Percentiles rank a stretch among this genome's conserved stretches.
These are phyloP conservation scores for Philopotamus ludificatus DNA, from an alignment of 1,140 invertebrate genomes.

Conservation along the genomic window DNA sequence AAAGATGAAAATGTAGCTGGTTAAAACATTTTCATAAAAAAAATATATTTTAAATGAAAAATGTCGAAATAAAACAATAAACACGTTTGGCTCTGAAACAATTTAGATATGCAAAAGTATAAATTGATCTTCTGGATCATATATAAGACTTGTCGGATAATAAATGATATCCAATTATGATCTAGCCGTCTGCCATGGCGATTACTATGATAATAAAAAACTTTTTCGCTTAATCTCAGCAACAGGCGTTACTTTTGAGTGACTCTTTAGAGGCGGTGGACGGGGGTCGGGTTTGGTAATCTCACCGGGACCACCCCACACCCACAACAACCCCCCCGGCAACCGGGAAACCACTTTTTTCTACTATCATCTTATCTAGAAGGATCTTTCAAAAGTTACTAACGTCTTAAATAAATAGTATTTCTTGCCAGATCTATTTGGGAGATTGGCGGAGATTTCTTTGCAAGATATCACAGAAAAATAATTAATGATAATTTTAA, in stretches of 20 bases:
- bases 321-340: slow-evolving; percentile 2
- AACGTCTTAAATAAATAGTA: slow-evolving; percentile 37
- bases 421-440: slow-evolving; percentile 32
- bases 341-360: slow-evolving; percentile 37
- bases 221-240: slow-evolving; percentile 27
- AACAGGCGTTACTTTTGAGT: slow-evolving; percentile 29
- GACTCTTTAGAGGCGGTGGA: slow-evolving; percentile 6
- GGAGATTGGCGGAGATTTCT: no score
- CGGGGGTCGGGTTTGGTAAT: neutral
- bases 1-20: neutral
- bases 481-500: slow-evolving; percentile 22
- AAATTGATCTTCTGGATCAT: no score
- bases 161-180: slow-evolving; percentile 3
- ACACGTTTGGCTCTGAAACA: no score
- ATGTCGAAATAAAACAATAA: neutral
- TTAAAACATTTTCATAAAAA: neutral
- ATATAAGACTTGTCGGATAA: neutral
- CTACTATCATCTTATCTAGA: slow-evolving; percentile 30
- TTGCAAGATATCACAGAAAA: slow-evolving; percentile 33
- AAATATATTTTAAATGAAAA: neutral
- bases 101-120: no score
- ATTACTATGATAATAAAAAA: slow-evolving; percentile 21
- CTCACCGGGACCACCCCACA: neutral
- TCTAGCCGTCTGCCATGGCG: neutral
- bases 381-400: slow-evolving; percentile 35